Evolutionary conservation across 2,113 vertebrate genomes (phyloP), one percentile per base, ranked within the genome.

Genomic region (Taurulus bubalis): DNA sequence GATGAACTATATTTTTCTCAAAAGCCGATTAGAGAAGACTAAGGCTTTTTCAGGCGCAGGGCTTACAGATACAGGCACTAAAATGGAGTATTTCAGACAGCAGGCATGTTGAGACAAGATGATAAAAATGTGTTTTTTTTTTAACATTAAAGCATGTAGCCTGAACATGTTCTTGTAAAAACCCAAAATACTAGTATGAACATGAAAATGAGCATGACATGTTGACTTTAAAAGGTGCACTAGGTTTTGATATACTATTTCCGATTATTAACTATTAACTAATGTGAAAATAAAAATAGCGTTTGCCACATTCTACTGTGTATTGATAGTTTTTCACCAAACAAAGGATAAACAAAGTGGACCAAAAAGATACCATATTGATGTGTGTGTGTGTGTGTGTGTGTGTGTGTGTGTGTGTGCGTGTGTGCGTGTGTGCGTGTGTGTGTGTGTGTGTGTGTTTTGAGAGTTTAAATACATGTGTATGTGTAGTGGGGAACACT

Each of bases 301-400:
- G 6, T 66, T 58, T 30, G 3, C 9, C 8, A 64, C 34, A 58
- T 71, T 71, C 53, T 28, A 20, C 64, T 28, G 6, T 68, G 65
- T 3, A 59, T 8, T 22, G 1, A 45, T 30, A 28, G 30, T 16
- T 59, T 10, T 90, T 85, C 79, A 84, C 66, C 62, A 71, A 92
- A 90, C 88, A 91, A 85, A 90, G 84, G 76, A 90, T 85, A 75
- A 89, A 92, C 87, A 90, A 89, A 92, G 49, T 78, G 75, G 51
- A 68, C n/a, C 8, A 68, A 65, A 84, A 55, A 58, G 18, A 56
- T 45, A 40, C 40, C 11, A 1, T 30, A 56, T 59, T 8, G 51
- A 26, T 65, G 22, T 47, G 7, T 10, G 38, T 40, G 38, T n/a
- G n/a, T n/a, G n/a, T n/a, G n/a, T n/a, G n/a, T n/a, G n/a, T n/a